Base-by-base conservation (phyloP, 2,888 invertebrate species). In the Tenthredo amoena region DNA sequence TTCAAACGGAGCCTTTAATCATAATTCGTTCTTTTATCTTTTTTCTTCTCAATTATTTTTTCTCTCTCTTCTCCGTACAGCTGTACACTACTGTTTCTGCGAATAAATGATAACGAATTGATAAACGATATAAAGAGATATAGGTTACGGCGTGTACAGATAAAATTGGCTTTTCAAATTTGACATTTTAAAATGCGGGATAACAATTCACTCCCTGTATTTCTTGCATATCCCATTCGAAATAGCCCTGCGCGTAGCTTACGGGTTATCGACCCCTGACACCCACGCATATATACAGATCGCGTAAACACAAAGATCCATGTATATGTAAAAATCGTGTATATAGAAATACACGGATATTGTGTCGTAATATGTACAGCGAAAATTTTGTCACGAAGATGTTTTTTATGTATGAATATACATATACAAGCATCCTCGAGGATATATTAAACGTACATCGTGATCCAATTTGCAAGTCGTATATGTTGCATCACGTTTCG, bases 221-320 rank as follows among this genome's bases (percentile, higher is more conserved):
- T 74, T 74, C 72, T 43, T 47, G 47, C 72, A n/a, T 26, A 26
- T 40, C 26, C 43, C 72, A 74, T 74, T 74, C 40, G 43, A 43
- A 43, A 74, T 74, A 74, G 40, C 72, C 43, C 43, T 74, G 72
- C 72, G 40, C 72, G 72, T 43, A 74, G 40, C 71, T 37, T 37
- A 71, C 18, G n/a, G 72, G 72, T 43, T 74, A 74, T 74, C 72
- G 72, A 74, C 72, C 72, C 72, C 72, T 74, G 40, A 74, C 72
- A 43, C 72, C 15, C 40, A 21, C 72, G 21, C 21, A 26, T 26
- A 26, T 26, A 74, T 43, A 31, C 9, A 71, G 18, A 71, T 26
- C 31, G 31, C 68, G 62, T 31, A 31, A 26, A 26, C 21, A 62
- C 62, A 26, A 12, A 26, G 10, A 10, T 10, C 7, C 26, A 10